phyloP scores from a whole-genome alignment of 2,113 vertebrate species.

The Tetrax tetrax region DNA sequence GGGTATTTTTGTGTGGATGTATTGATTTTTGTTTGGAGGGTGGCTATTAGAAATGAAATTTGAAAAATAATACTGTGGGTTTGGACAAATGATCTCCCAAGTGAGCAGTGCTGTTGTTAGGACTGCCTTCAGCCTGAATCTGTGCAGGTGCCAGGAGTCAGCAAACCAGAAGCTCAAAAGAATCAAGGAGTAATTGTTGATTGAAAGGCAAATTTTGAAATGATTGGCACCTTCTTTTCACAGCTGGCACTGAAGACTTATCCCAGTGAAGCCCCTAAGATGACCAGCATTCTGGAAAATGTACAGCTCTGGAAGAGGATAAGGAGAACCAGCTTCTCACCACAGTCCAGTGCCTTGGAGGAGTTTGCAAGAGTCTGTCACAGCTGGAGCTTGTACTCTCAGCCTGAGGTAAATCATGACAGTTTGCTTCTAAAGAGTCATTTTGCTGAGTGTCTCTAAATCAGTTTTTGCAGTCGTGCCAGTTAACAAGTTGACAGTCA shows the following conservation, averaged over 20 bases:
- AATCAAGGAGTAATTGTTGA: background rate
- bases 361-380: background rate
- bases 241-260: background rate
- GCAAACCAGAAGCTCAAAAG: background rate
- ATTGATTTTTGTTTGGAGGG: background rate
- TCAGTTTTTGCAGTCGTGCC: background rate
- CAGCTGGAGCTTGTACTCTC: background rate
- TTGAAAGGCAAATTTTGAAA: background rate
- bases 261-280: background rate
- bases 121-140: background rate
- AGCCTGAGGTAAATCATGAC: background rate
- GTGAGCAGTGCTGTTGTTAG: background rate
- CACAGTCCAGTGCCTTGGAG: background rate
- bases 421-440: background rate
- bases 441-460: background rate
- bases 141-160: background rate
- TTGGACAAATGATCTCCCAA: background rate
- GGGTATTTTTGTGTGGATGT: background rate
- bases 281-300: background rate
- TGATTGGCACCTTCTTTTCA: background rate
- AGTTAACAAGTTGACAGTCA: background rate
- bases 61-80: background rate
- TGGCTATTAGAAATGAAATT: background rate
- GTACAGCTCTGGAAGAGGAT: background rate
- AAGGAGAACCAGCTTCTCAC: background rate